Percentiles rank a stretch among this genome's conserved stretches.
Conservation (phyloP, 2,888 invertebrate species). For the Stenchaetothrips biformis region DNA sequence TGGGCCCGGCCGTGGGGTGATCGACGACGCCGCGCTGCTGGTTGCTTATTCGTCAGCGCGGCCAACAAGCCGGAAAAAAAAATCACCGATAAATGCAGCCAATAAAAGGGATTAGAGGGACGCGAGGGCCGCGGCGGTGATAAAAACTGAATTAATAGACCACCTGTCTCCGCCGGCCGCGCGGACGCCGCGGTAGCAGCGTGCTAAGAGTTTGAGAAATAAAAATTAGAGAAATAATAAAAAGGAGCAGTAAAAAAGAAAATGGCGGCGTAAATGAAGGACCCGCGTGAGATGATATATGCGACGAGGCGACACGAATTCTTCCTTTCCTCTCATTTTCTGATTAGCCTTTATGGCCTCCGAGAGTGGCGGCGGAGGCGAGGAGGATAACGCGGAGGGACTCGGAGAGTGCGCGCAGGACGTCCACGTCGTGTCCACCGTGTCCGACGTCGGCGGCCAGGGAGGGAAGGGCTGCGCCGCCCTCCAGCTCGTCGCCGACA, state of each 20-base stretch:
- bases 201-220: background rate
- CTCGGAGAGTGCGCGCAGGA: background rate
- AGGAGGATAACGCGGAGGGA: no score
- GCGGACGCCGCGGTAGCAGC: background rate
- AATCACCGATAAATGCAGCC: background rate
- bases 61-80: background rate
- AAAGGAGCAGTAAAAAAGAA: background rate
- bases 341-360: background rate
- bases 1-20: no score
- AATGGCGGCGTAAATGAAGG: background rate
- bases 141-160: conserved; percentile 15
- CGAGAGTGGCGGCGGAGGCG: background rate
- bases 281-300: conserved; percentile 7
- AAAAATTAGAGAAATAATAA: background rate
- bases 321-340: background rate
- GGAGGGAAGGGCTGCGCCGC: background rate
- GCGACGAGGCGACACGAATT: background rate
- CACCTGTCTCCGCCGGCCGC: background rate
- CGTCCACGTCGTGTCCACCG: background rate
- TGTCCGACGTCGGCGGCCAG: background rate
- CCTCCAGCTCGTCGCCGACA: no score
- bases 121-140: background rate
- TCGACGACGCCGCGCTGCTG: no score
- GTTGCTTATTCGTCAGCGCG: no score
- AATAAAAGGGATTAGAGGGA: background rate